phyloP scores from a whole-genome alignment of 2,888 invertebrate species.

The Pseudoips prasinana region DNA sequence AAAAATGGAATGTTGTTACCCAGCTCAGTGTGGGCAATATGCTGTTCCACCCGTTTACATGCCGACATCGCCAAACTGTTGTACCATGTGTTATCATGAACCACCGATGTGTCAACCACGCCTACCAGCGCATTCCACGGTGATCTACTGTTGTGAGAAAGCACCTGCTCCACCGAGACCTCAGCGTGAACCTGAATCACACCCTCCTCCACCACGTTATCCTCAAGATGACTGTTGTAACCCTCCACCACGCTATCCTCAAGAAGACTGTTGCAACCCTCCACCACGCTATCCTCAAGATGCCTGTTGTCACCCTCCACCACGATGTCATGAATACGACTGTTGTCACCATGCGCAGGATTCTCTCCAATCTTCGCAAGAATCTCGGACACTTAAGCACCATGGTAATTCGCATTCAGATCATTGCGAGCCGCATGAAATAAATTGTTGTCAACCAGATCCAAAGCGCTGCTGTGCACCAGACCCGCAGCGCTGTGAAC shows the following conservation, averaged over 20 bases:
- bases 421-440: too few species aligned
- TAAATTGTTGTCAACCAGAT: too few species aligned
- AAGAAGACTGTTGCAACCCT: slow-evolving; percentile 5
- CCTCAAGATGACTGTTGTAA: slow-evolving; percentile 11
- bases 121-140: slow-evolving; percentile 50
- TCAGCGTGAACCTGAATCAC: background rate
- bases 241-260: slow-evolving; percentile 5
- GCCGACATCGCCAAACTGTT: slow-evolving; percentile 36
- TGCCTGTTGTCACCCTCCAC: slow-evolving; percentile 8
- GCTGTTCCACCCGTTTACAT: slow-evolving; percentile 54
- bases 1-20: slow-evolving; percentile 60
- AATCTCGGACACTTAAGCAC: too few species aligned
- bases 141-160: slow-evolving; percentile 40
- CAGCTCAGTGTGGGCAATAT: slow-evolving; percentile 47
- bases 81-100: slow-evolving; percentile 44
- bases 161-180: slow-evolving; percentile 7
- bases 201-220: slow-evolving; percentile 7
- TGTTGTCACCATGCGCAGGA: too few species aligned
- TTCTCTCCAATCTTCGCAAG: too few species aligned
- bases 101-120: slow-evolving; percentile 44
- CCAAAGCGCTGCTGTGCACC: too few species aligned
- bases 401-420: too few species aligned
- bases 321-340: background rate
- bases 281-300: slow-evolving; percentile 2
- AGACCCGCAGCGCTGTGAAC: background rate